phyloP scores from a whole-genome alignment of 2,797 vertebrate species.

The Parotocinclus haroldoi region DNA sequence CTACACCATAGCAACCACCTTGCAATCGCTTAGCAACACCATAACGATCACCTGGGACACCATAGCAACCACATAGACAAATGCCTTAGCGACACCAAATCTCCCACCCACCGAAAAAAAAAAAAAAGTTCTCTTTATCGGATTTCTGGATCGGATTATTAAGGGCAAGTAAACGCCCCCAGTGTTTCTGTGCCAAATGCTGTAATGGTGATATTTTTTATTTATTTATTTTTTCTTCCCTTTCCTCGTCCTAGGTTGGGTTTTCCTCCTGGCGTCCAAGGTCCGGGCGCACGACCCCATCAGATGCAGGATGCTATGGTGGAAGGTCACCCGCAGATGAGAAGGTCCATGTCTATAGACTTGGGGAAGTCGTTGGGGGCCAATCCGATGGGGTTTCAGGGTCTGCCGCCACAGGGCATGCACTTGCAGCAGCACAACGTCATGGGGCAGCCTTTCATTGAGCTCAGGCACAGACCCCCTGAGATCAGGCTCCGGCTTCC shows the following conservation, averaged over 20 bases:
- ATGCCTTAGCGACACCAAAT: too few species aligned
- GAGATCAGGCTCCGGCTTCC: conserved; percentile 82
- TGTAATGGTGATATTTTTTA: too few species aligned
- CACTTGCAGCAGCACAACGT: conserved; percentile 92
- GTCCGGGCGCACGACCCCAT: conserved; percentile 76
- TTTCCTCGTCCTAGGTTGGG: conserved; percentile 72
- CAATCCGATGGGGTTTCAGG: conserved; percentile 73
- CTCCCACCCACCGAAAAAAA: too few species aligned
- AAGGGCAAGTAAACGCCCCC: too few species aligned
- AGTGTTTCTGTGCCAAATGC: too few species aligned
- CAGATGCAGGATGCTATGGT: conserved; percentile 75
- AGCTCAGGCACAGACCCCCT: conserved; percentile 86
- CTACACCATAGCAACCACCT: too few species aligned
- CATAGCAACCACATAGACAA: too few species aligned
- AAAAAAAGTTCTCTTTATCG: too few species aligned
- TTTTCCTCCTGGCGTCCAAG: conserved; percentile 78
- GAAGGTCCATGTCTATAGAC: conserved; percentile 85
- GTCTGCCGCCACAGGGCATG: conserved; percentile 81
- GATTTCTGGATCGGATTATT: too few species aligned
- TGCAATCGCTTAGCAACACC: too few species aligned
- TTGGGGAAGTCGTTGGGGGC: conserved; percentile 76
- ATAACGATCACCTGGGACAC: too few species aligned
- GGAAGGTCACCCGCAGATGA: conserved; percentile 82
- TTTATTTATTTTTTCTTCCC: neutral
- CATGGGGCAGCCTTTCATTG: conserved; percentile 93